Evolutionary conservation across 2,888 invertebrate species (phyloP), one percentile per base, ranked within the genome.

Genomic region (Ophion obscuratus): DNA sequence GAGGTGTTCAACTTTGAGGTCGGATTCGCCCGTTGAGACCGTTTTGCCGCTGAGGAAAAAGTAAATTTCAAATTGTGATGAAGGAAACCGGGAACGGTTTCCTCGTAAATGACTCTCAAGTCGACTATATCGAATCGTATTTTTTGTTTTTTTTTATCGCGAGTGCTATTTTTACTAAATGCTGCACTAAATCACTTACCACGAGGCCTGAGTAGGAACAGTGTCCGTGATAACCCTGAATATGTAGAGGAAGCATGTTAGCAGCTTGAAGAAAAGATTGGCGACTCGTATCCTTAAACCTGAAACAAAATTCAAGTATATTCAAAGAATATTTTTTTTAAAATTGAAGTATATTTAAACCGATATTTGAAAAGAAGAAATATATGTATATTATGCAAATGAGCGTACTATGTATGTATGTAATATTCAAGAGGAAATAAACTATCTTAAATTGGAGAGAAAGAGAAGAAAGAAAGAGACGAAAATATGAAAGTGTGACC

Each of bases 261-360:
- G 96, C 92, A 99, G 96, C 95, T 99, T 99, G 96, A 99, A 98
- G 95, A 99, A 97, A 95, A 99, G 96, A 95, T 99, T 99, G 92
- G 98, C 99, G 94, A 99, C 97, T 94, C 99, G 97, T 95, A 99
- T 99, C 94, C 99, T 97, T 95, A 99, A 96, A 96, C 99, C 99
- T 99, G 96, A 86, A 96, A 96, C 91, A n/a, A 94, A 94, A 91
- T 89, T 85, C 88, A 14, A 9, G 36, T 64, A 67, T 14, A 17
- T 17, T 17, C 17, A 53, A 53, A 14, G 17, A 17, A 53, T 17
- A 17, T 53, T 17, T n/a, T n/a, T n/a, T n/a, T n/a, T n/a, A 85
- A 88, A 81, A 80, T 10, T 9, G 3, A 24, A 20, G 31, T 62
- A 67, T 10, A 47, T 14, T 14, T 47, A 47, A 47, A 47, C 47